Base-by-base conservation (phyloP, 2,888 invertebrate species). In the Omphaloscelis lunosa region DNA sequence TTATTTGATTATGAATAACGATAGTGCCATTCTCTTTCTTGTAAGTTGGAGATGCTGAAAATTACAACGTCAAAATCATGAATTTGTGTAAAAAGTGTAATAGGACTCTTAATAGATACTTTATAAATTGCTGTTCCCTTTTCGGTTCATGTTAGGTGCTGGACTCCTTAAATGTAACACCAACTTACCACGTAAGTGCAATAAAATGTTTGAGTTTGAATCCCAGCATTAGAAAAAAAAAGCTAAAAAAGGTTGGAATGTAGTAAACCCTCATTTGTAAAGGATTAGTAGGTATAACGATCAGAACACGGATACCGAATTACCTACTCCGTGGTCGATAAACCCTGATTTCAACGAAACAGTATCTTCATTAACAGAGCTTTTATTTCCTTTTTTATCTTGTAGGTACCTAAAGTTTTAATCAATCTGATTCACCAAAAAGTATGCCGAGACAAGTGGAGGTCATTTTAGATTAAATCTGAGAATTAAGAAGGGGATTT, bases 401-500 rank as follows among this genome's bases (percentile, higher is more conserved):
- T 63, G 27, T 58, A 56, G 53, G n/a, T 11, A 56, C n/a, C 27
- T 27, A 58, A 34, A 17, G 12, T 58, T 27, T 62, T 45, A 53
- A 34, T 58, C 15, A 20, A 17, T 51, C 20, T 78, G 62, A 77
- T n/a, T 80, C 78, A 80, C 59, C 27, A 34, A 1, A 4, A 34
- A 1, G 2, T 27, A 48, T 29, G 45, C 11, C n/a, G 41, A 74
- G 56, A 65, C 61, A 53, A 34, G 29, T 73, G 62, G 45, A 70
- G 66, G 82, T 85, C 72, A 70, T 65, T 45, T 75, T 15, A 77
- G 72, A 82, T 85, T 78, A 69, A 75, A 29, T 75, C 70, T 61
- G 65, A 29, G 29, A 75, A 77, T 82, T 65, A 72, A 67, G 59
- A 62, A n/a, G 82, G 80, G 79, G 69, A 34, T 82, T 88, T 34